Evolutionary conservation across 2,888 invertebrate species (phyloP), one percentile per base, ranked within the genome.

Genomic region (Xanthorhoe designata): DNA sequence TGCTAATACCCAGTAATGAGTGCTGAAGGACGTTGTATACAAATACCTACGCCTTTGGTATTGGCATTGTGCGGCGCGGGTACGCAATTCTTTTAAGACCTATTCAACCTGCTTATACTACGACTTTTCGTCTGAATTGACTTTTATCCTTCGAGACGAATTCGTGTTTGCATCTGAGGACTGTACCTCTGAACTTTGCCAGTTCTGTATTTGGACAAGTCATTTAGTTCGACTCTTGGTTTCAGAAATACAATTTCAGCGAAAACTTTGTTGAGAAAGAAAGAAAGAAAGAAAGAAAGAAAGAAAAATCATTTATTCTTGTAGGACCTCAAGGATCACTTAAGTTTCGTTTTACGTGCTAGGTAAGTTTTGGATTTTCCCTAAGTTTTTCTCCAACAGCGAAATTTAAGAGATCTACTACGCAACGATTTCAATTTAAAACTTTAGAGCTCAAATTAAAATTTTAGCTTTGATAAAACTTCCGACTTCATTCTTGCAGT

Each of bases 1-100:
- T n/a, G 49, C 61, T 71, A 65, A 73, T 69, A 61, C 64, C 61
- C 55, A 19, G 66, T 70, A 73, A 73, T 73, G 70, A 73, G 66
- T 24, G 67, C 51, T 60, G 61, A 69, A 73, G 73, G 73, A 71
- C 73, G 58, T 35, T 51, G 8, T 10, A 45, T 50, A 64, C 60
- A 61, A 53, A 52, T 38, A 51, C 1, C 2, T 5, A 32, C 7
- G 32, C 59, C 29, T 51, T 52, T 56, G 32, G 2, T 17, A 18
- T 42, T 19, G 45, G 29, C 7, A 56, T 49, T 50, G 47, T 38
- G 29, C 17, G 35, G 54, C 18, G 49, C 49, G 61, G 18, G 13
- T 13, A 1, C 29, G 49, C 49, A 13, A 17, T 18, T 50, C 24
- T 15, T 15, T n/a, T 13, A 13, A 13, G 35, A 4, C 0, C 38